Percentiles rank a stretch among this genome's conserved stretches.
These are phyloP conservation scores for Anolis apletophallus DNA, from an alignment of 2,797 vertebrate species.

Conservation along the genomic window DNA sequence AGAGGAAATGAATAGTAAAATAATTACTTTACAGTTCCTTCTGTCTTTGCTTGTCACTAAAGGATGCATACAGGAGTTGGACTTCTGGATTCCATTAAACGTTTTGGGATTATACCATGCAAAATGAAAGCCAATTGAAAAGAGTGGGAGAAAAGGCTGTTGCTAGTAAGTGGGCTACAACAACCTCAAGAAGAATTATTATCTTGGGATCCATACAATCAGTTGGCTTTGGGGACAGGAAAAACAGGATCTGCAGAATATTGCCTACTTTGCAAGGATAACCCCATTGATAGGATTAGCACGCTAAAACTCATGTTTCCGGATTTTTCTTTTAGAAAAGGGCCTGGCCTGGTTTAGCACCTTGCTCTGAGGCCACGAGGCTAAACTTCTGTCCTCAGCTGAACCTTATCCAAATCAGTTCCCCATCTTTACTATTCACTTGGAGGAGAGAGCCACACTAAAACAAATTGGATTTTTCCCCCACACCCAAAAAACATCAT, in stretches of 20 bases:
- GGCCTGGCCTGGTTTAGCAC: background rate
- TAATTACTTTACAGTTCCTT: background rate
- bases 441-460: background rate
- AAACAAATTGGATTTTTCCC: background rate
- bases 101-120: background rate
- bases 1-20: background rate
- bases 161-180: background rate
- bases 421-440: background rate
- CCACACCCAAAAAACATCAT: background rate
- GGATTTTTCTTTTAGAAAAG: background rate
- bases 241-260: too few species aligned
- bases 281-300: background rate
- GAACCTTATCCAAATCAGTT: background rate
- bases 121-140: background rate
- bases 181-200: background rate
- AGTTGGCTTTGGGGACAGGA: too few species aligned
- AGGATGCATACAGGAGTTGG: background rate
- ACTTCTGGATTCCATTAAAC: background rate
- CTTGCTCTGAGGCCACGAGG: too few species aligned
- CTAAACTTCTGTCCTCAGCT: background rate
- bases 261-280: background rate
- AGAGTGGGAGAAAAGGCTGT: background rate
- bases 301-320: background rate
- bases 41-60: background rate
- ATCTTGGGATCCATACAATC: background rate